Evolutionary conservation across 2,113 vertebrate species (phyloP).

Genomic region (Strigops habroptila): DNA sequence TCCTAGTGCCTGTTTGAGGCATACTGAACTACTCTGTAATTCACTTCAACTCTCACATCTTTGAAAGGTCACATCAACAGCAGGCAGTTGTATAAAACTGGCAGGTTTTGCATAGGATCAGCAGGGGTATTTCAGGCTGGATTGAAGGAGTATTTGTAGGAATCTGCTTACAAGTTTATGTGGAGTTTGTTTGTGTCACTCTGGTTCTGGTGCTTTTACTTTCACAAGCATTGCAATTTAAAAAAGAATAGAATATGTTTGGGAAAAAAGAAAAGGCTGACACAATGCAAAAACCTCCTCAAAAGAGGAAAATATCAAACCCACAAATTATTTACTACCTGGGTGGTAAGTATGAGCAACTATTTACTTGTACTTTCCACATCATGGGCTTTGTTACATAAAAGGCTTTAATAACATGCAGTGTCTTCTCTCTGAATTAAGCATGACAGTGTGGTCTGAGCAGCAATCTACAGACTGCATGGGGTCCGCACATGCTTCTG

Average conservation of each 20-base stretch:
- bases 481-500: neutral
- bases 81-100: conserved; percentile 28
- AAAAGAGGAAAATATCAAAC: neutral
- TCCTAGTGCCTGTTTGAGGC: conserved; percentile 18
- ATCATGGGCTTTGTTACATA: neutral
- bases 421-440: neutral
- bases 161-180: neutral
- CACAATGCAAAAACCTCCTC: neutral
- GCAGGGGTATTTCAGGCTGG: conserved; percentile 22
- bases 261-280: neutral
- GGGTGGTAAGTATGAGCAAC: neutral
- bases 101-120: conserved; percentile 13
- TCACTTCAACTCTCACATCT: neutral
- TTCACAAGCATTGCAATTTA: neutral
- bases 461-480: neutral
- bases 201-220: neutral
- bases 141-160: neutral
- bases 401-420: neutral
- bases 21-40: conserved; percentile 22
- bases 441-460: neutral
- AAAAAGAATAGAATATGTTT: neutral
- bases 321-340: neutral
- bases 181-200: neutral
- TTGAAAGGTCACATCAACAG: conserved; percentile 48
- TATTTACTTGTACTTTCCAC: neutral